A percentile compares a stretch with the other conserved stretches of the same genome.
These are phyloP conservation scores for Strix uralensis DNA, from an alignment of 2,113 vertebrate genomes.

Conservation along the genomic window DNA sequence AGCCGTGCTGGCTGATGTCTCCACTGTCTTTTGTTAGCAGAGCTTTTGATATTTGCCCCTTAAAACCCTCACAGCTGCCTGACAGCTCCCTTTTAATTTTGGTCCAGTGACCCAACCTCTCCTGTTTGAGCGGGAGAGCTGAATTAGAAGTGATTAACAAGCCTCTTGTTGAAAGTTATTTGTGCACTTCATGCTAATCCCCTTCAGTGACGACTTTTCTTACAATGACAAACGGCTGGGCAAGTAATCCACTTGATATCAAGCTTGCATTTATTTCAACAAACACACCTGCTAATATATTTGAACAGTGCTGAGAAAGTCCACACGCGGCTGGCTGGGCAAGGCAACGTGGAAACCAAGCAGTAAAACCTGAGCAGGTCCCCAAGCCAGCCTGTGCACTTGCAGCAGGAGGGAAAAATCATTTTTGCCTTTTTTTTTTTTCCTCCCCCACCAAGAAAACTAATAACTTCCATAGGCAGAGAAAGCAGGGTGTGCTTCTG, in stretches of 20 bases:
- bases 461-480: neutral
- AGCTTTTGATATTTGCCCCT: neutral
- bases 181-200: slow-evolving; percentile 24
- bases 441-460: neutral
- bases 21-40: neutral
- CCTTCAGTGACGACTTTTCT: neutral
- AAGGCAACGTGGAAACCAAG: neutral
- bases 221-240: neutral
- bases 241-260: neutral
- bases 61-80: neutral
- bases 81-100: neutral
- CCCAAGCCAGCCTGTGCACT: fast-evolving
- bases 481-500: neutral
- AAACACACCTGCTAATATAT: neutral
- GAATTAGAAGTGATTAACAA: slow-evolving; percentile 17
- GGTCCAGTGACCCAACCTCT: neutral
- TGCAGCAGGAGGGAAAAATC: neutral
- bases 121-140: neutral
- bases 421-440: neutral
- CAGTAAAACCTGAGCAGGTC: neutral
- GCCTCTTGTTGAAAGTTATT: neutral
- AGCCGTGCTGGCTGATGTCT: neutral
- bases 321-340: neutral
- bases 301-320: neutral
- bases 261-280: neutral